These are phyloP conservation scores for Agelas oroides DNA, from an alignment of 37 sponge, comb jelly and placozoan species.

Conservation along the genomic window DNA sequence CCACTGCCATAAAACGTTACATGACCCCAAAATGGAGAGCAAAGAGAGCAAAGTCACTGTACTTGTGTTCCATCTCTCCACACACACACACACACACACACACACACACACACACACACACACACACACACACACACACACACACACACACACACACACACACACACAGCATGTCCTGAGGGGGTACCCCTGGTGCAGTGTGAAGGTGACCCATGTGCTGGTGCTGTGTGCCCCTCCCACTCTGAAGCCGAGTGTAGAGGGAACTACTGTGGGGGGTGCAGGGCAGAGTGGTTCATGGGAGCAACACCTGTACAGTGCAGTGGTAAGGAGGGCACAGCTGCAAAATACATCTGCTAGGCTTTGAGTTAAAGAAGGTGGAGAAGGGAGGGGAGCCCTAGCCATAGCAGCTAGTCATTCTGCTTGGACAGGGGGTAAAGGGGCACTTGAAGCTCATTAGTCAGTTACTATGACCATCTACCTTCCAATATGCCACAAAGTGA, in stretches of 20 bases:
- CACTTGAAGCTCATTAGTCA: too few relatives aligned
- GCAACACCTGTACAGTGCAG: slow-evolving; percentile 41
- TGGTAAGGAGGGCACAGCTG: slow-evolving; percentile 17
- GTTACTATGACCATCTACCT: too few relatives aligned
- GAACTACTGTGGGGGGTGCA: slow-evolving; percentile 83
- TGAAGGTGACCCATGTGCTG: slow-evolving; percentile 78
- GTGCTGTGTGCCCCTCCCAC: slow-evolving; percentile 82
- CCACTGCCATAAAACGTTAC: too few relatives aligned
- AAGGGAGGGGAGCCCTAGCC: too few relatives aligned
- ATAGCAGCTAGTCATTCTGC: too few relatives aligned
- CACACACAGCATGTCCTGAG: slow-evolving; percentile 66
- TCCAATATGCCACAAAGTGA: too few relatives aligned
- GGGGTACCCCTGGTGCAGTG: slow-evolving; percentile 76
- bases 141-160: neutral
- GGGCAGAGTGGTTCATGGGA: slow-evolving; percentile 72
- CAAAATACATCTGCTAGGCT: too few relatives aligned
- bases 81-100: slow-evolving; percentile 6
- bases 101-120: slow-evolving; percentile 10
- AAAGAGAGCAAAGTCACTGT: too few relatives aligned
- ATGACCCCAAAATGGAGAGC: too few relatives aligned
- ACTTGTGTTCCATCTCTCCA: too few relatives aligned
- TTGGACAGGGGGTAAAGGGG: too few relatives aligned
- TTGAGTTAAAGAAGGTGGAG: too few relatives aligned
- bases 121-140: neutral
- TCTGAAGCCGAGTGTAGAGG: slow-evolving; percentile 64